Evolutionary conservation across 2,888 invertebrate genomes (phyloP).

Genomic region (Anarsia innoxiella): DNA sequence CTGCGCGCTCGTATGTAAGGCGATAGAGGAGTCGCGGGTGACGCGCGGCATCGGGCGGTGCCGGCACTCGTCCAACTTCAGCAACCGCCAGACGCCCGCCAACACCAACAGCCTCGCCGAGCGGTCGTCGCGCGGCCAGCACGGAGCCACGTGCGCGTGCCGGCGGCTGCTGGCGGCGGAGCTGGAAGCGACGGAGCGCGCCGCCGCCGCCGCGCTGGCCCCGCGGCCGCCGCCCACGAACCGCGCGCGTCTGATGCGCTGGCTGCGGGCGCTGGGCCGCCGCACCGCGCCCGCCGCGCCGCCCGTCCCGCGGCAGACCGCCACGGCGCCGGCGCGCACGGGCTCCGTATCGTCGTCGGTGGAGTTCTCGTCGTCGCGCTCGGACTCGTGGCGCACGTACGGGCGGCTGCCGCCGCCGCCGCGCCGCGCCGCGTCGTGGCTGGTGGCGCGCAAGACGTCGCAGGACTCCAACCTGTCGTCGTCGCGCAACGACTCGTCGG

Average conservation of each 20-base stretch:
- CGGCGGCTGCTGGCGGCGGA: constrained; percentile 79
- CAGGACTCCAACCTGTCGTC: constrained; percentile 94
- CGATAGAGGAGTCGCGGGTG: constrained; percentile 95
- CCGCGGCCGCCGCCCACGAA: constrained; percentile 58
- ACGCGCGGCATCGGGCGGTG: constrained; percentile 91
- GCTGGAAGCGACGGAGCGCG: constrained; percentile 3
- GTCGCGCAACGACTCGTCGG: constrained; percentile 93
- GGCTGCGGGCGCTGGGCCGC: constrained; percentile 17
- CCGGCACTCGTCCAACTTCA: constrained; percentile 90
- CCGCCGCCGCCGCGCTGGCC: constrained; percentile 53
- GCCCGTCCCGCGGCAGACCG: constrained; percentile 24
- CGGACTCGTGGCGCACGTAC: constrained; percentile 90
- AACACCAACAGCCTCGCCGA: constrained; percentile 90
- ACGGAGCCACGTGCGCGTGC: constrained; percentile 74
- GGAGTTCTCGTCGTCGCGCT: constrained; percentile 91
- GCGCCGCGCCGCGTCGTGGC: constrained; percentile 89
- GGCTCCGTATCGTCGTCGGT: constrained; percentile 92
- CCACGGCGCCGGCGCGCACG: constrained; percentile 70
- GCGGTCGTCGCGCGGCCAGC: constrained; percentile 83
- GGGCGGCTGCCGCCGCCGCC: constrained; percentile 87
- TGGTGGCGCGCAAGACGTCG: constrained; percentile 92
- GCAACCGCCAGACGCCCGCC: constrained; percentile 89
- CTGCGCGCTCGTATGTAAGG: constrained; percentile 95
- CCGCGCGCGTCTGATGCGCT: constrained; percentile 22
- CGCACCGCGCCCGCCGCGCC: constrained; percentile 30